Conservation (phyloP, 1,140 invertebrate species). For the Drosophila seguyi region DNA sequence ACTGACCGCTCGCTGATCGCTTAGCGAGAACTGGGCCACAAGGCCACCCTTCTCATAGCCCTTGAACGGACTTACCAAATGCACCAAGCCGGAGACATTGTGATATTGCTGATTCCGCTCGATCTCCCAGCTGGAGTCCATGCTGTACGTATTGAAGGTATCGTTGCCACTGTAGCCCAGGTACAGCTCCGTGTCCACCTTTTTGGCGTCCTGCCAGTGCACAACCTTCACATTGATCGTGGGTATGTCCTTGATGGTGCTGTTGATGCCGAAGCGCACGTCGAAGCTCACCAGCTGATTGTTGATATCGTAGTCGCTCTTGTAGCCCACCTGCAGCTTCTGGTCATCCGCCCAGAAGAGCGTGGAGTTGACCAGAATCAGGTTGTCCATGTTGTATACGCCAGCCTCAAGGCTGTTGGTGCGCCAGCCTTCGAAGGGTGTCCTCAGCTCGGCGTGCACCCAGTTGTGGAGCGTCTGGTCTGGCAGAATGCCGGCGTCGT, state of each 20-base stretch:
- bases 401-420: conserved; percentile 88
- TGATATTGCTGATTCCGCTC: conserved; percentile 77
- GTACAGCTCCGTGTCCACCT: conserved; percentile 86
- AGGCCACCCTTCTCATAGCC: conserved; percentile 89
- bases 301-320: conserved; percentile 84
- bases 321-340: conserved; percentile 86
- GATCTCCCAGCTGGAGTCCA: conserved; percentile 87
- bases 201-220: conserved; percentile 86
- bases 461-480: conserved; percentile 85
- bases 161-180: conserved; percentile 82
- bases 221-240: conserved; percentile 86
- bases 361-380: conserved; percentile 78
- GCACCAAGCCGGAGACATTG: conserved; percentile 87
- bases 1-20: conserved; percentile 87
- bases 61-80: conserved; percentile 87
- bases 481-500: conserved; percentile 83
- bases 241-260: conserved; percentile 87
- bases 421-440: conserved; percentile 91
- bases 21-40: conserved; percentile 88
- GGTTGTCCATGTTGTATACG: conserved; percentile 71
- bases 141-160: conserved; percentile 85
- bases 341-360: conserved; percentile 88
- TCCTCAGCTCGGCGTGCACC: conserved; percentile 87
- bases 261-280: conserved; percentile 86
- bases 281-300: conserved; percentile 85